These are phyloP conservation scores for Cephalopterus ornatus DNA, from an alignment of 2,113 vertebrate species.

Conservation along the genomic window DNA sequence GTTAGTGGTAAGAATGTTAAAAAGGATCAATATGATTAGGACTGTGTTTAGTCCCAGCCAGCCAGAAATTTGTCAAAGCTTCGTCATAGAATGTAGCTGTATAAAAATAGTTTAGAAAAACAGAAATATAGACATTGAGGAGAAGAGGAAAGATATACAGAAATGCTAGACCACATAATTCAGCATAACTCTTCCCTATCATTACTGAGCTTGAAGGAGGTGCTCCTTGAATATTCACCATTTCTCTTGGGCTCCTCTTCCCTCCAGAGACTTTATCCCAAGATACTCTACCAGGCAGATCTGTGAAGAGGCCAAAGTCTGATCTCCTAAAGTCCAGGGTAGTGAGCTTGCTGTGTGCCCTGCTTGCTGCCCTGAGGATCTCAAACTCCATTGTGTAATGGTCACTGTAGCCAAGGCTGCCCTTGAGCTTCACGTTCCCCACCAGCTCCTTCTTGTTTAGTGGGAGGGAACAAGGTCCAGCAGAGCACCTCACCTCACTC, in stretches of 20 bases:
- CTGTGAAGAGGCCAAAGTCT: neutral
- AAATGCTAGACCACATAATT: neutral
- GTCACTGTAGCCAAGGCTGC: neutral
- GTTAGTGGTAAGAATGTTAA: neutral
- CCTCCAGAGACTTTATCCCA: neutral
- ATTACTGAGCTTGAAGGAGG: too few species aligned
- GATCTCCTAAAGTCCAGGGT: neutral
- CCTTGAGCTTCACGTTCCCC: neutral
- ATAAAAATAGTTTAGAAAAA: neutral
- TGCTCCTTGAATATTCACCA: neutral
- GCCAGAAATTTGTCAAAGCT: neutral
- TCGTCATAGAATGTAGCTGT: neutral
- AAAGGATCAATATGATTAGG: neutral
- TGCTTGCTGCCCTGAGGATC: neutral
- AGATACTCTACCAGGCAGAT: neutral
- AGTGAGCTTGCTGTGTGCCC: neutral
- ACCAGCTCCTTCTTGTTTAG: neutral
- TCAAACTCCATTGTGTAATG: neutral
- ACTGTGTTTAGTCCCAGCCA: neutral
- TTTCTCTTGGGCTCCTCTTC: neutral
- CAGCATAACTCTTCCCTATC: neutral
- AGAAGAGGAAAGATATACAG: neutral
- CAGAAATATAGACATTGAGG: neutral
- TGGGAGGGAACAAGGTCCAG: neutral
- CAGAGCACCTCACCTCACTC: neutral